phyloP scores from a whole-genome alignment of 2,797 vertebrate species.

The Clarias fuscus region DNA sequence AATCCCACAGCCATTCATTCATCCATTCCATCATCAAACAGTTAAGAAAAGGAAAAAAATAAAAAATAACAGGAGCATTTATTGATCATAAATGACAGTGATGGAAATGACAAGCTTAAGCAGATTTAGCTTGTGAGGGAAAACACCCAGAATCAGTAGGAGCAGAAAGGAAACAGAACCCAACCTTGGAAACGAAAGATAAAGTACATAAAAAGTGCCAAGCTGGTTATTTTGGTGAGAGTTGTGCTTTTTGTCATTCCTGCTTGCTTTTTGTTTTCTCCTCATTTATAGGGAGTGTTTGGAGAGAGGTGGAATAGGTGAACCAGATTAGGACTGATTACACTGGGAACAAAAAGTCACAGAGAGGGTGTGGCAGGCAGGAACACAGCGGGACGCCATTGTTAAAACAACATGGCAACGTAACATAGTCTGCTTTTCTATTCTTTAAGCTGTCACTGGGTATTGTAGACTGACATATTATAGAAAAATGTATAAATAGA shows the following conservation, averaged over 20 bases:
- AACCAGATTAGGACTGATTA: constrained; percentile 33
- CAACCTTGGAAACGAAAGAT: constrained; percentile 40
- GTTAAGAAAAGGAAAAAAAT: constrained; percentile 48
- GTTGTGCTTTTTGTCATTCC: constrained; percentile 7
- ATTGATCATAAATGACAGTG: constrained; percentile 82
- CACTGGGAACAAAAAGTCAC: constrained; percentile 29
- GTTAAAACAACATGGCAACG: constrained; percentile 12
- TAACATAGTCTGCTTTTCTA: constrained; percentile 29
- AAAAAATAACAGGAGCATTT: constrained; percentile 53
- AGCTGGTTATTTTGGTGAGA: constrained; percentile 44
- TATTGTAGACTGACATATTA: background rate
- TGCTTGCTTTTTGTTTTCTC: background rate
- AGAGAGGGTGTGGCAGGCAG: constrained; percentile 38
- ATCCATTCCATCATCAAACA: constrained; percentile 44
- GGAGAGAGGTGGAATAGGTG: background rate
- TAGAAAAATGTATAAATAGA: background rate
- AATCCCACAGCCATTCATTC: constrained; percentile 40
- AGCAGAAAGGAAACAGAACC: constrained; percentile 47
- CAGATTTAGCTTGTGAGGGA: constrained; percentile 59
- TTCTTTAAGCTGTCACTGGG: background rate
- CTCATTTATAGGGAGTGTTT: background rate
- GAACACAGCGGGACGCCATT: constrained; percentile 27
- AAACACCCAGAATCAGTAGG: constrained; percentile 51
- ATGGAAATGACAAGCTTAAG: constrained; percentile 82
- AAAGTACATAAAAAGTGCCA: constrained; percentile 55